phyloP scores from a whole-genome alignment of 2,797 vertebrate species.

The Smutsia gigantea region DNA sequence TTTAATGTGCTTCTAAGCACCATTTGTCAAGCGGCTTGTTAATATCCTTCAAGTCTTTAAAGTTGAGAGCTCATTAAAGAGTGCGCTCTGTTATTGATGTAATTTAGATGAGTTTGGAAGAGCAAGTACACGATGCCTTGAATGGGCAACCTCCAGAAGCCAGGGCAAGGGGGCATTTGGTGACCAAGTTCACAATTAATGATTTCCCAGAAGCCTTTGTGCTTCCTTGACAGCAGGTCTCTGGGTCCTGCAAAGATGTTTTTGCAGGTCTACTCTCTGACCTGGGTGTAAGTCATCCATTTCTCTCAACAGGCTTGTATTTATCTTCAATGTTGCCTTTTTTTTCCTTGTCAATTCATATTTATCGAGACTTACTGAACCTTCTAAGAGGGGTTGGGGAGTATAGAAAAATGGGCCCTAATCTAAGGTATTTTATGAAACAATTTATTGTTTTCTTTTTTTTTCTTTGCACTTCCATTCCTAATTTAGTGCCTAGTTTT shows the following conservation, averaged over 20 bases:
- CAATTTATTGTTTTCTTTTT: neutral
- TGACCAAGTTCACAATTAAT: constrained; percentile 1
- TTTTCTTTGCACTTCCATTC: neutral
- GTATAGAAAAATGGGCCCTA: neutral
- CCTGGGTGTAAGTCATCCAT: neutral
- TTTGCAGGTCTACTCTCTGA: neutral
- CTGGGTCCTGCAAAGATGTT: neutral
- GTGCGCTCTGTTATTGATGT: constrained; percentile 95
- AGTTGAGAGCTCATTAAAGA: constrained; percentile 99
- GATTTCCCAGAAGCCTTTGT: constrained; percentile 38
- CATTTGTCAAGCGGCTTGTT: constrained; percentile 99
- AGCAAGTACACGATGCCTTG: constrained; percentile 84
- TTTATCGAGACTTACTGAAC: neutral
- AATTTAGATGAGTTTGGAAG: constrained; percentile 95
- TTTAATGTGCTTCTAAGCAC: constrained; percentile 99
- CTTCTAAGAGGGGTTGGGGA: neutral
- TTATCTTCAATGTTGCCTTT: neutral
- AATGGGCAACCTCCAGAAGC: constrained; percentile 81
- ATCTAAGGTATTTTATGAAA: neutral
- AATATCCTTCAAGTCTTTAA: constrained; percentile 99
- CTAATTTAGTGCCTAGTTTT: neutral
- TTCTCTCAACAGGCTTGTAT: neutral
- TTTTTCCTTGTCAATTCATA: neutral
- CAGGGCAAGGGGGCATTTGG: constrained; percentile 62
- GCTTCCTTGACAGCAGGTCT: neutral